These are phyloP conservation scores for Caenorhabditis sp. DNA, from an alignment of 2,888 invertebrate genomes.

Conservation along the genomic window DNA sequence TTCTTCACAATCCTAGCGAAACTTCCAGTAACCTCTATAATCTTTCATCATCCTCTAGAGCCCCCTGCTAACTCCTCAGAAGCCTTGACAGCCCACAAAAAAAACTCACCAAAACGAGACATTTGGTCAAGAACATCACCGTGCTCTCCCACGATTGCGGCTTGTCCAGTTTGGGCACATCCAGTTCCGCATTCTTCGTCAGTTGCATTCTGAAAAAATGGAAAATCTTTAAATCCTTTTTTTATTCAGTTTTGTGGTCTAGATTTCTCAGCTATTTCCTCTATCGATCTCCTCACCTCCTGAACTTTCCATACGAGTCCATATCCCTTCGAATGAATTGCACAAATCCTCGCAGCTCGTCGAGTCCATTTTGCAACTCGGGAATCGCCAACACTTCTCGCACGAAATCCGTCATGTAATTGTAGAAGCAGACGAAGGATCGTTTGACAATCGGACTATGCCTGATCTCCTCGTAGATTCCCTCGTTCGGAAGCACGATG, in stretches of 20 bases:
- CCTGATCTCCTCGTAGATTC: background rate
- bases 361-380: slow-evolving; percentile 10
- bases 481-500: slow-evolving; percentile 7
- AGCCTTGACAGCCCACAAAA: too few species aligned
- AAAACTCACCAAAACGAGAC: slow-evolving; percentile 25
- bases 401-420: slow-evolving; percentile 31
- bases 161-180: background rate
- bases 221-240: too few species aligned
- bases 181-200: background rate
- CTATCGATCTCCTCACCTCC: slow-evolving; percentile 10
- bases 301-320: slow-evolving; percentile 45
- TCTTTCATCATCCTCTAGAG: background rate
- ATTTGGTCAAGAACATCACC: slow-evolving; percentile 17
- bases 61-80: too few species aligned
- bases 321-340: background rate
- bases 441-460: slow-evolving; percentile 11
- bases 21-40: too few species aligned
- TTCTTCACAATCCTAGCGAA: too few species aligned
- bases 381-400: slow-evolving; percentile 12
- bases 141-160: slow-evolving; percentile 10
- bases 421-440: slow-evolving; percentile 42
- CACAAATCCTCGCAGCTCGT: slow-evolving; percentile 21
- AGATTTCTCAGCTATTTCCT: too few species aligned
- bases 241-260: too few species aligned
- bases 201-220: slow-evolving; percentile 23